Evolutionary conservation across 2,888 invertebrate genomes (phyloP), one percentile per base, ranked within the genome.

Genomic region (Gymnocheta viridis): DNA sequence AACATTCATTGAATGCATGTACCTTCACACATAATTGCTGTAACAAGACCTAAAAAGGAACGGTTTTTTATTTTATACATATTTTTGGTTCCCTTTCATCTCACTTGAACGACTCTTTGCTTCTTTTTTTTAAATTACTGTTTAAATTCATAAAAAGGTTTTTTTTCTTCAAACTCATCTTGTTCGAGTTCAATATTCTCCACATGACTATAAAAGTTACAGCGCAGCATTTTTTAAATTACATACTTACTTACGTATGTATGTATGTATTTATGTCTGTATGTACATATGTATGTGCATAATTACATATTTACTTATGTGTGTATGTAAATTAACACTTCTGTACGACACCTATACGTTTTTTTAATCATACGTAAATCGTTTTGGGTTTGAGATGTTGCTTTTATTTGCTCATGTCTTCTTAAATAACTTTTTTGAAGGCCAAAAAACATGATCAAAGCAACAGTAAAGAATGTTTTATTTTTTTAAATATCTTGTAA

Each of bases 1-100:
- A 58, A 38, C 6, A 22, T 44, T 56, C 32, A 56, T 81, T 76
- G 19, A 56, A 38, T 69, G 51, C n/a, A n/a, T n/a, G n/a, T n/a
- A n/a, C n/a, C n/a, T n/a, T n/a, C n/a, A n/a, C n/a, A n/a, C n/a
- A n/a, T 54, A 58, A 72, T 64, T 35, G n/a, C 29, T 73, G 29
- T 32, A 66, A 32, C 32, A 54, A 77, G 60, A 78, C 60, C 51
- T 66, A 41, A 67, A 77, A n/a, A n/a, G n/a, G 66, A 78, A 72
- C 51, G 22, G 17, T 60, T 60, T 72, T 64, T 54, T 47, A 3
- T 0, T 7, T 17, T 12, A n/a, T 62, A 2, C n/a, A 24, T 24
- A 54, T 14, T 62, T 32, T 60, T 47, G n/a, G 32, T 44, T 14
- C 47, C 54, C 10, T 54, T 24, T n/a, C n/a, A n/a, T n/a, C 9